Base-by-base conservation (phyloP, 92 coral and sea anemone species). In the Phymanthus crucifer region DNA sequence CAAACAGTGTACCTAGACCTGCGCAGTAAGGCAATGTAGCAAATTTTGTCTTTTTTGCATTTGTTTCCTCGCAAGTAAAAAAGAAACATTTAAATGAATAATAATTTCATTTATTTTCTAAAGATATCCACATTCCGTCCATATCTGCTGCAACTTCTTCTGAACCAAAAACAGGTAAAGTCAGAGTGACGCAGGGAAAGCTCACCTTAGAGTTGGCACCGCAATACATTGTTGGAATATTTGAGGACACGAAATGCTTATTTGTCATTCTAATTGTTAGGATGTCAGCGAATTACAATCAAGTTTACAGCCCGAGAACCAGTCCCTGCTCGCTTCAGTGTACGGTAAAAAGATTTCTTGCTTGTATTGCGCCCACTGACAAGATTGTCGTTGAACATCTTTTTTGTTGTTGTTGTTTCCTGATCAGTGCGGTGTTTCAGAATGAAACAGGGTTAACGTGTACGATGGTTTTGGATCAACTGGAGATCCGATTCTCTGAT, bases 101-200 rank as follows among this genome's bases (percentile, higher is more conserved):
- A 33, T 2, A 1, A 35, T 8, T 70, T 66, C 18, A 4, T 5
- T 66, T 67, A 16, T 74, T 5, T 40, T 79, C 33, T 58, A 11
- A 67, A 91, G 97, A 91, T 85, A 81, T 95, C 68, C 95, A 90
- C 81, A 87, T 95, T 56, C 93, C 99, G 0, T 95, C 85, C 64
- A 48, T 95, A 78, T 95, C 99, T 23, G 79, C 85, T 26, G 84
- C 84, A 50, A 92, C 87, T 40, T 92, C 98, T 13, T 58, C 70
- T 40, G 56, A 66, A 50, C 98, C 98, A 17, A 76, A 80, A 71
- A 77, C 84, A 86, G 99, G 99, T 95, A 50, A 58, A 33, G 43
- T 34, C n/a, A n/a, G n/a, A n/a, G n/a, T n/a, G n/a, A n/a, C n/a
- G n/a, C n/a, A n/a, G n/a, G n/a, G n/a, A n/a, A n/a, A n/a, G n/a